phyloP scores from a whole-genome alignment of 2,113 vertebrate species.

The Callipepla californica region DNA sequence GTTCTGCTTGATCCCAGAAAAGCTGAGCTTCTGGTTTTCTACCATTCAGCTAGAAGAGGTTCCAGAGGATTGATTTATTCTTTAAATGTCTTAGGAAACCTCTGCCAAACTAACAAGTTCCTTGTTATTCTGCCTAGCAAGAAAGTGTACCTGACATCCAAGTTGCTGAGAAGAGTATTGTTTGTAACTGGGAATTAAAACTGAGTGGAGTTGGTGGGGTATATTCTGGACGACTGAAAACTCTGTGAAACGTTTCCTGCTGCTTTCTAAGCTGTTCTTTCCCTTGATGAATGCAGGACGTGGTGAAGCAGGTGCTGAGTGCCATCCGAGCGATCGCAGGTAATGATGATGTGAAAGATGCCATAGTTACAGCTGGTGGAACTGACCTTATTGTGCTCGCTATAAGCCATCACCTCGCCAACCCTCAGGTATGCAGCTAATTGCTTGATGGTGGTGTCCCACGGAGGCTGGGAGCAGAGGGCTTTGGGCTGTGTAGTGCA shows the following conservation, averaged over 20 bases:
- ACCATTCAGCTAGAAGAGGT: background rate
- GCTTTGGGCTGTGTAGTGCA: background rate
- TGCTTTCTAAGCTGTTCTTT: background rate
- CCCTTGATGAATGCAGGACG: constrained; percentile 77
- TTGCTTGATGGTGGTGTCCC: accelerated
- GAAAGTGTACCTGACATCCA: accelerated
- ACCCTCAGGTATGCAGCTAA: constrained; percentile 76
- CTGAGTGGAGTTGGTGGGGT: accelerated
- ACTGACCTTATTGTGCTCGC: constrained; percentile 88
- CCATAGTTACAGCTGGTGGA: constrained; percentile 84
- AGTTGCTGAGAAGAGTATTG: accelerated
- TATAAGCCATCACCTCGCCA: constrained; percentile 87
- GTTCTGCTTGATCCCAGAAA: background rate
- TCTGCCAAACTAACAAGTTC: background rate
- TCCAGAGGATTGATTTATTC: background rate
- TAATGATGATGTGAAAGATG: constrained; percentile 95
- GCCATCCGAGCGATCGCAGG: constrained; percentile 90
- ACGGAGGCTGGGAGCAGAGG: accelerated
- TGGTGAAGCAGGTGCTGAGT: constrained; percentile 89
- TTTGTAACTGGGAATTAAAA: accelerated
- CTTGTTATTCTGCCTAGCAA: background rate
- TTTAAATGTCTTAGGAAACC: background rate
- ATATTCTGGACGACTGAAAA: background rate
- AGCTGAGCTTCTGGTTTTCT: background rate
- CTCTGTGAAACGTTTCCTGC: accelerated